phyloP scores from a whole-genome alignment of 2,888 invertebrate genomes.

The Imbricaverruca yamaguchii region DNA sequence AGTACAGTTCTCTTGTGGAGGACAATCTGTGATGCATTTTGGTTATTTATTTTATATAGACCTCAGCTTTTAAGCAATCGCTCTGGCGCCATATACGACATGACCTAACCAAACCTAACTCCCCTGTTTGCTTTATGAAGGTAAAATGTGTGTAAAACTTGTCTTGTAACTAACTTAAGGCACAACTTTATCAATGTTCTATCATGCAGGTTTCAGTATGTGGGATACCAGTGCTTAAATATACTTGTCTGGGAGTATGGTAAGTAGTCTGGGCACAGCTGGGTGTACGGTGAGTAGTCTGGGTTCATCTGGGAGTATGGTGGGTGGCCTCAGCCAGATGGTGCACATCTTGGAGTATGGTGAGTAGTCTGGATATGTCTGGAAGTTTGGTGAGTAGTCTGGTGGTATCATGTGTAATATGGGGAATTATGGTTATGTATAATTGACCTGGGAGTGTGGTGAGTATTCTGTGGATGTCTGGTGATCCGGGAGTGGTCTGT shows the following conservation, averaged over 20 bases:
- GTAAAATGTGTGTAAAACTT: too few relatives aligned
- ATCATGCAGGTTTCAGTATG: too few relatives aligned
- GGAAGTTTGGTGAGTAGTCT: constrained; percentile 39
- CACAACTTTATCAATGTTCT: too few relatives aligned
- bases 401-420: constrained; percentile 25
- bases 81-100: too few relatives aligned
- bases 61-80: too few relatives aligned
- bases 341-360: constrained; percentile 34
- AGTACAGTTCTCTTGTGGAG: too few relatives aligned
- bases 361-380: constrained; percentile 30
- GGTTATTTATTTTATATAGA: too few relatives aligned
- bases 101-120: too few relatives aligned
- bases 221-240: too few relatives aligned
- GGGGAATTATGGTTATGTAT: constrained; percentile 40
- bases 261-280: constrained; percentile 29
- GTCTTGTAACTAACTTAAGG: too few relatives aligned
- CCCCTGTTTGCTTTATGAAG: too few relatives aligned
- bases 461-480: constrained; percentile 33
- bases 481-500: constrained; percentile 38
- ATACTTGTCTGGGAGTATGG: constrained; percentile 41
- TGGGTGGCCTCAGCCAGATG: constrained; percentile 40
- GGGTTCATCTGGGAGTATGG: neutral
- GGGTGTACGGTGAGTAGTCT: neutral
- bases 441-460: constrained; percentile 34
- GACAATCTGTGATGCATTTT: too few relatives aligned